A percentile compares a stretch with the other conserved stretches of the same genome.
phyloP scores from a whole-genome alignment of 2,797 vertebrate genomes.

The Bovichtus variegatus region DNA sequence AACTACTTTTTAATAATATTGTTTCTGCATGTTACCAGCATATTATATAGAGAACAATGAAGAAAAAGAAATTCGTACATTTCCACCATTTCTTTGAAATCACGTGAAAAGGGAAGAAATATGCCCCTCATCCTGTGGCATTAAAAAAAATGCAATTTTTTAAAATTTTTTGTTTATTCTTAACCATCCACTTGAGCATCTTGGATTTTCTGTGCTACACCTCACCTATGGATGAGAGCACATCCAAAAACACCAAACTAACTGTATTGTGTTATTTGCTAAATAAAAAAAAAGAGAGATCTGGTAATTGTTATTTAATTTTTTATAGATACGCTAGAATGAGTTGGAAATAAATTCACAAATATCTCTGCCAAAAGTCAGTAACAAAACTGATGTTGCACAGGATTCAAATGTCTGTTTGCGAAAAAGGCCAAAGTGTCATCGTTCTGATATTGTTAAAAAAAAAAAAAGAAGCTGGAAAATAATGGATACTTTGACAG shows the following conservation, averaged over 20 bases:
- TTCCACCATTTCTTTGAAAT: no score
- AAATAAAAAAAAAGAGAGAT: not conserved
- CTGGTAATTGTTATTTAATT: not conserved
- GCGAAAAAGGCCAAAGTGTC: conserved; percentile 28
- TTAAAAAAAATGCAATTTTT: no score
- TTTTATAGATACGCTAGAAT: not conserved
- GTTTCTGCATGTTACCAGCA: not conserved
- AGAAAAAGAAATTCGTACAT: no score
- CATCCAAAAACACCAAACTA: no score
- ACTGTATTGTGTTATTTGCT: not conserved
- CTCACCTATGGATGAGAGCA: not conserved
- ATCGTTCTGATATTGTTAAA: conserved; percentile 28
- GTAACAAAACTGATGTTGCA: not conserved
- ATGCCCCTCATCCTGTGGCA: not conserved
- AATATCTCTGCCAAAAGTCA: conserved; percentile 9
- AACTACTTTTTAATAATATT: not conserved
- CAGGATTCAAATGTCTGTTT: conserved; percentile 24
- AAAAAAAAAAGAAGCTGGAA: conserved; percentile 6
- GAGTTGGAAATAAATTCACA: conserved; percentile 9
- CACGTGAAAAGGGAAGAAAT: no score
- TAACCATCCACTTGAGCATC: not conserved
- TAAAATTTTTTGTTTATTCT: not conserved
- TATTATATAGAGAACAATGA: not conserved
- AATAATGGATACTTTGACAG: conserved; percentile 22
- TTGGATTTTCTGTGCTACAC: not conserved